Conservation (phyloP, 2,888 invertebrate species). For the Tiphia femorata region DNA sequence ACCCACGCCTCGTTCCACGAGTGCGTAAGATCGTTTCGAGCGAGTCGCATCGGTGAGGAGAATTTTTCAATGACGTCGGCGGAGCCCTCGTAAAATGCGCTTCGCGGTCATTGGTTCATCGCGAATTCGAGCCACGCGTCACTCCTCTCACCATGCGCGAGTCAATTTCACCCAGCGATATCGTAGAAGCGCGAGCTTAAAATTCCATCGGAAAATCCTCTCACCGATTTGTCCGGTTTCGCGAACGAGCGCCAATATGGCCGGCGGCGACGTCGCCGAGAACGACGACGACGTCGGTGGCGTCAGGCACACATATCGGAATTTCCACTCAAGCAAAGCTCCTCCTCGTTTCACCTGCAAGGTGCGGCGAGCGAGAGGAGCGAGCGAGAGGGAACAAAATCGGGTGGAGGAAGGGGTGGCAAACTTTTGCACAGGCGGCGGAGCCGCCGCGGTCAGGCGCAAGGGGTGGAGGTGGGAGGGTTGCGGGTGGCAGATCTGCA, state of each 20-base stretch:
- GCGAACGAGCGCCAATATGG: slow-evolving; percentile 28
- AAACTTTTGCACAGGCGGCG: slow-evolving; percentile 61
- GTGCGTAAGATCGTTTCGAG: slow-evolving; percentile 13
- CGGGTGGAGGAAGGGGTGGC: no score
- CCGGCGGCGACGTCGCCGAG: slow-evolving; percentile 20
- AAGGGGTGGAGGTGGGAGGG: slow-evolving; percentile 50
- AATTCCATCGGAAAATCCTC: neutral
- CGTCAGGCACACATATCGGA: slow-evolving; percentile 16
- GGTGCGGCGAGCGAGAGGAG: slow-evolving; percentile 49
- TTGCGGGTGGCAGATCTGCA: slow-evolving; percentile 65
- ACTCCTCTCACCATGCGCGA: no score
- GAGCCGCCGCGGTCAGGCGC: slow-evolving; percentile 56
- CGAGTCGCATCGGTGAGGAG: slow-evolving; percentile 14
- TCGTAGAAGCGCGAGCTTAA: neutral
- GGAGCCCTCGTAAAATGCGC: slow-evolving; percentile 11
- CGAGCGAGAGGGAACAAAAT: no score
- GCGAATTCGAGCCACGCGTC: no score
- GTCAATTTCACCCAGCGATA: no score
- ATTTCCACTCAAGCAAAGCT: slow-evolving; percentile 38
- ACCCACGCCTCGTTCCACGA: slow-evolving; percentile 19
- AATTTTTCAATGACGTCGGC: slow-evolving; percentile 22
- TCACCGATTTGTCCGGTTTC: neutral
- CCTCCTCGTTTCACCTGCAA: slow-evolving; percentile 62
- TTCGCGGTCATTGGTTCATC: neutral
- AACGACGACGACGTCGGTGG: no score